Conservation (phyloP, 2,797 vertebrate genomes). For the Hoplostethus atlanticus region DNA sequence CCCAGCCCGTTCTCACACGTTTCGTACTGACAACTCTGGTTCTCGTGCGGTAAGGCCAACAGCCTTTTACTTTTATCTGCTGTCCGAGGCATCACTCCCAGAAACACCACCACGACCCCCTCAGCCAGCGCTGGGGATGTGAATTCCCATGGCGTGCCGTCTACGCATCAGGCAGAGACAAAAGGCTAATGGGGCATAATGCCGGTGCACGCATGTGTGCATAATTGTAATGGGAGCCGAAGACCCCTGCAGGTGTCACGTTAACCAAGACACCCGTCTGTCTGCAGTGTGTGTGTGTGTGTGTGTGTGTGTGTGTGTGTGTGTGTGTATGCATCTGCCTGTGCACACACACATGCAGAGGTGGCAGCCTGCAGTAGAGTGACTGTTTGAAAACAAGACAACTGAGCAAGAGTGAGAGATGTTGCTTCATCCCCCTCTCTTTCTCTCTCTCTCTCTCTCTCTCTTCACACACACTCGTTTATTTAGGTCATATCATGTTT, state of each 20-base stretch:
- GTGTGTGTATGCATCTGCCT: background rate
- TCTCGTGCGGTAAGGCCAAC: background rate
- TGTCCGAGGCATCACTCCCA: background rate
- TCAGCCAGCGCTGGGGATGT: background rate
- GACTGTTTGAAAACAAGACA: constrained; percentile 58
- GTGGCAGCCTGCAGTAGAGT: constrained; percentile 39
- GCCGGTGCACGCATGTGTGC: background rate
- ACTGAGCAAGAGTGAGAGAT: constrained; percentile 38
- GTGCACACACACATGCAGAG: constrained; percentile 16
- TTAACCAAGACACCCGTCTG: constrained; percentile 1
- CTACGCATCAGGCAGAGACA: constrained; percentile 5
- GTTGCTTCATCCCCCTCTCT: constrained; percentile 51
- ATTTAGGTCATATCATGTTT: constrained; percentile 84
- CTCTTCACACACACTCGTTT: constrained; percentile 53
- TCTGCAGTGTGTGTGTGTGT: background rate
- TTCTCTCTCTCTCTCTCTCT: constrained; percentile 6
- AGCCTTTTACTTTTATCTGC: background rate
- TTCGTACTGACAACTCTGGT: background rate
- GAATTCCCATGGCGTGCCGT: background rate
- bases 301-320: background rate
- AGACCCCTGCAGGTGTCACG: constrained; percentile 19
- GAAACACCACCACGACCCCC: background rate
- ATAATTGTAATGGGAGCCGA: constrained; percentile 19
- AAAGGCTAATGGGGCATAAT: background rate
- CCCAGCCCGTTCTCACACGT: background rate